Evolutionary conservation across 2,797 vertebrate species (phyloP).

Genomic region (Clarias platycephalus): DNA sequence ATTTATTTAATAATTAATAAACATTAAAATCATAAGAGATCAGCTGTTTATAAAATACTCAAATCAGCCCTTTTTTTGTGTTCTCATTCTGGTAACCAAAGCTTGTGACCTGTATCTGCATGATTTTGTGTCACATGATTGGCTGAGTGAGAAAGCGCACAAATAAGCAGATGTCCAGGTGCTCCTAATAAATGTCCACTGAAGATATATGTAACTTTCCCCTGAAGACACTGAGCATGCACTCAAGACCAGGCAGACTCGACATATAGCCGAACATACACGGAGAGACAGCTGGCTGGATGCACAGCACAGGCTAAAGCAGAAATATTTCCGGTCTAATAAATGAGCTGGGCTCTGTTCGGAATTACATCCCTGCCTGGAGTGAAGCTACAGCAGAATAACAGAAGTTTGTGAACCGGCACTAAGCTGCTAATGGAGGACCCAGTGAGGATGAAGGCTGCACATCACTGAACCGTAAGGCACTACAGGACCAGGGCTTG

Average conservation of each 20-base stretch:
- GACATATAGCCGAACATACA: constrained; percentile 36
- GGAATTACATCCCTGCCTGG: constrained; percentile 57
- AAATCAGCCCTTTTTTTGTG: background rate
- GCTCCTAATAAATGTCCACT: background rate
- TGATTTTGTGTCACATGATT: background rate
- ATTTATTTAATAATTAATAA: too few species aligned
- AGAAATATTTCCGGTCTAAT: constrained; percentile 69
- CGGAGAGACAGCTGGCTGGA: constrained; percentile 45
- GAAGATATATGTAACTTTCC: background rate
- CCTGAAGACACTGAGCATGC: constrained; percentile 34
- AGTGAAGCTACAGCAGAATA: constrained; percentile 66
- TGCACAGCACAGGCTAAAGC: constrained; percentile 41
- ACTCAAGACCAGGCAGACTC: background rate
- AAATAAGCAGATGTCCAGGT: background rate
- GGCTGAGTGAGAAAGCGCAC: background rate
- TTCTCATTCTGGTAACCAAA: background rate
- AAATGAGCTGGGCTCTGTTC: constrained; percentile 56
- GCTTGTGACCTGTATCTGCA: background rate
- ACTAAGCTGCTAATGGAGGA: constrained; percentile 71
- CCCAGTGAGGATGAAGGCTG: constrained; percentile 47
- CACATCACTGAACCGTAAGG: constrained; percentile 25
- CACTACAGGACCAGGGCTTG: constrained; percentile 9
- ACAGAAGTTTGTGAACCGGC: constrained; percentile 67
- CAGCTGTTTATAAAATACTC: background rate
- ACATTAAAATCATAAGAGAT: background rate